Evolutionary conservation across 2,797 vertebrate genomes (phyloP).

Genomic region (Echeneis naucrates): DNA sequence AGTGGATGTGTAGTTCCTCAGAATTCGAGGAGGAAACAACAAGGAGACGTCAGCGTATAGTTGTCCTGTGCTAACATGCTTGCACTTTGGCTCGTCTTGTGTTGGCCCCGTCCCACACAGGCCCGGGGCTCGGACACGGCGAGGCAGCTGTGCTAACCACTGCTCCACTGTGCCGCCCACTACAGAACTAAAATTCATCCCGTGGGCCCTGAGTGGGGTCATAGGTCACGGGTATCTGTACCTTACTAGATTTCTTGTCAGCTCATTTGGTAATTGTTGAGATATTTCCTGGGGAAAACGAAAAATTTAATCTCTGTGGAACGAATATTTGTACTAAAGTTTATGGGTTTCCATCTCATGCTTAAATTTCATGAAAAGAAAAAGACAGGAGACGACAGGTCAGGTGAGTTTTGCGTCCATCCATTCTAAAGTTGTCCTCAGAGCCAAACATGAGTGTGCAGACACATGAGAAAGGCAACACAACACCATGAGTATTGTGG

Average conservation of each 20-base stretch:
- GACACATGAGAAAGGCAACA: constrained; percentile 8
- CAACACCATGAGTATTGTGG: neutral
- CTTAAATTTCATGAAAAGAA: neutral
- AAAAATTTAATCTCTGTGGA: neutral
- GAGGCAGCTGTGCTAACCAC: too few species aligned
- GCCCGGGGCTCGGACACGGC: too few species aligned
- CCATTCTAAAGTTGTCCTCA: neutral
- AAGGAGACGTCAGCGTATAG: too few species aligned
- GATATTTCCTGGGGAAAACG: neutral
- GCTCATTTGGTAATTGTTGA: neutral
- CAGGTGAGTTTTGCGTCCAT: neutral
- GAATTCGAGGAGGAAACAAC: too few species aligned
- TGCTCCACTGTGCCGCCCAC: too few species aligned
- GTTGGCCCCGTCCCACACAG: too few species aligned
- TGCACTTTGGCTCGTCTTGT: neutral
- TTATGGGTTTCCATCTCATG: neutral
- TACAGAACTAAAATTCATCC: too few species aligned
- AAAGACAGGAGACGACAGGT: neutral
- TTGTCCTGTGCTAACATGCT: neutral
- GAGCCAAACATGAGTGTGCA: neutral
- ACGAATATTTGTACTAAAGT: neutral
- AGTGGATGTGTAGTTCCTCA: neutral
- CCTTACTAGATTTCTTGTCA: neutral
- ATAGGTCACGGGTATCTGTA: neutral
- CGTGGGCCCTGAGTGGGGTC: too few species aligned